Evolutionary conservation across 2,888 invertebrate species (phyloP).

Genomic region (Timema podura): DNA sequence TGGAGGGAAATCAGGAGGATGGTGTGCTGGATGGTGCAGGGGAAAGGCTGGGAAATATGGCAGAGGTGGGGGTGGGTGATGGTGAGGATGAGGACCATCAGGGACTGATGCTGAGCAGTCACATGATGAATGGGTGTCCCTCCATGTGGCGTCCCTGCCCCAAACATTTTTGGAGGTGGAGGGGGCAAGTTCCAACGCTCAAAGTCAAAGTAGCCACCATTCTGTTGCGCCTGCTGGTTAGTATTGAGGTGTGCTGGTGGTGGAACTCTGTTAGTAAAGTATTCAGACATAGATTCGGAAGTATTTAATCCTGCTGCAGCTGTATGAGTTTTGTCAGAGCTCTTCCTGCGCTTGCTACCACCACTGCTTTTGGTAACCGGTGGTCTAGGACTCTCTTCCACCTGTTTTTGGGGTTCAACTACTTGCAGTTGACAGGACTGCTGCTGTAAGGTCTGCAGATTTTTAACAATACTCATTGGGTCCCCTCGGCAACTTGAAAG

Average conservation of each 20-base stretch:
- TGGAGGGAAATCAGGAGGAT: constrained; percentile 59
- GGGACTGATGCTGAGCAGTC: constrained; percentile 59
- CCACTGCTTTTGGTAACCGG: constrained; percentile 23
- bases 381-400: constrained; percentile 24
- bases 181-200: constrained; percentile 76
- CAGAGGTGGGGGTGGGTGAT: constrained; percentile 57
- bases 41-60: constrained; percentile 77
- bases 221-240: constrained; percentile 51
- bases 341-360: constrained; percentile 52
- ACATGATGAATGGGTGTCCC: constrained; percentile 53
- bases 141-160: constrained; percentile 50
- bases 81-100: constrained; percentile 63
- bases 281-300: constrained; percentile 51
- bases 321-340: constrained; percentile 53
- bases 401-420: constrained; percentile 35
- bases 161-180: constrained; percentile 65
- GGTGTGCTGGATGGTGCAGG: constrained; percentile 50
- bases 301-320: constrained; percentile 48
- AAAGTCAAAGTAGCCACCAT: constrained; percentile 73
- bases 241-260: constrained; percentile 69
- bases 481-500: constrained; percentile 69
- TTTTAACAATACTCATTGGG: constrained; percentile 73
- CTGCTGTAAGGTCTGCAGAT: constrained; percentile 57
- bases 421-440: constrained; percentile 49
- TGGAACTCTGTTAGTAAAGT: constrained; percentile 58